Percentiles rank a stretch among this genome's conserved stretches.
Evolutionary conservation across 2,113 vertebrate species (phyloP).

Genomic region (Melanotaenia duboulayi): DNA sequence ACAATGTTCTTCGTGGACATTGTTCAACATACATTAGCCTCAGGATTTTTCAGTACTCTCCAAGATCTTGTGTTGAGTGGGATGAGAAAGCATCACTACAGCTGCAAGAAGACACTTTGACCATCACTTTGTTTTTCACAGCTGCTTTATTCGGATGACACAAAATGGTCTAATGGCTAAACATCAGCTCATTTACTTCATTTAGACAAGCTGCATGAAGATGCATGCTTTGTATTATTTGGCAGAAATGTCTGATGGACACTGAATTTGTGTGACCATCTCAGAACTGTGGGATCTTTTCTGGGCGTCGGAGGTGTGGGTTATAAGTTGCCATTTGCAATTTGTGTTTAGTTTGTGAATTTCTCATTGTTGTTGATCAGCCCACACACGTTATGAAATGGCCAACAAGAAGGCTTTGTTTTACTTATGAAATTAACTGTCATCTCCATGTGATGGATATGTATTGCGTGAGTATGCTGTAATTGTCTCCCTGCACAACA

Average conservation of each 20-base stretch:
- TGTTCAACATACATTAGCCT: not conserved
- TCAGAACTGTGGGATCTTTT: constrained; percentile 9
- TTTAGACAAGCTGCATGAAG: not conserved
- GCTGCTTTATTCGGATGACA: not conserved
- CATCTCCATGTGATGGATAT: constrained; percentile 52
- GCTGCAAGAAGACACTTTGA: not conserved
- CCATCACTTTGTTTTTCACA: constrained; percentile 4
- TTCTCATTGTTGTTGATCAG: constrained; percentile 38
- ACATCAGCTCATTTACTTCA: not conserved
- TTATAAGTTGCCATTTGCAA: constrained; percentile 34
- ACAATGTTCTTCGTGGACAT: not conserved
- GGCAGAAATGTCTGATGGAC: not conserved
- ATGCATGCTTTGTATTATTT: not conserved
- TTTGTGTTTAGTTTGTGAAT: constrained; percentile 48
- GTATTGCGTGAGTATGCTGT: constrained; percentile 54
- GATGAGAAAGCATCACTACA: too few relatives aligned
- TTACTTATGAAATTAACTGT: constrained; percentile 53
- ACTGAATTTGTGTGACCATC: constrained; percentile 9
- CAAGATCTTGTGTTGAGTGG: too few relatives aligned
- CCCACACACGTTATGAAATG: constrained; percentile 60
- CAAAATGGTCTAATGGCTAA: not conserved
- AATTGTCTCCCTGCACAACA: constrained; percentile 56
- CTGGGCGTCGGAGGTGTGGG: constrained; percentile 37
- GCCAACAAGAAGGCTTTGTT: constrained; percentile 53
- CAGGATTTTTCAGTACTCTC: not conserved